Conservation (phyloP, 2,888 invertebrate species). For the Thymelicus lineola region DNA sequence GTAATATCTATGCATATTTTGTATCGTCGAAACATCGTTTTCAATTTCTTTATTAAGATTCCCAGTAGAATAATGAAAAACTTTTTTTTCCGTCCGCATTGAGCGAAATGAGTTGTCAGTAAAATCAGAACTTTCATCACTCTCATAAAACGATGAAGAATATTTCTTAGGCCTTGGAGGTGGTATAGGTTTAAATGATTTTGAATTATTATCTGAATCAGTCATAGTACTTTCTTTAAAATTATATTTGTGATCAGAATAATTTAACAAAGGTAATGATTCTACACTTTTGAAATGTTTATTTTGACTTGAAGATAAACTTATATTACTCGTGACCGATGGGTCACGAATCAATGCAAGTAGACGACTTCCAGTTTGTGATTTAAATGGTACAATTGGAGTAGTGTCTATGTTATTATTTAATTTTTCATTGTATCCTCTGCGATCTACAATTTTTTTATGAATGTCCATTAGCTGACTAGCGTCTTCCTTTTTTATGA, state of each 20-base stretch:
- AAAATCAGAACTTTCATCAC: slow-evolving; percentile 76
- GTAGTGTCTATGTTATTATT: slow-evolving; percentile 49
- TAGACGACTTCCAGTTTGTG: slow-evolving; percentile 85
- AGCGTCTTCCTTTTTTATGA: slow-evolving; percentile 80
- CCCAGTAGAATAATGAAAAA: slow-evolving; percentile 78
- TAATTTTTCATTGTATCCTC: slow-evolving; percentile 81
- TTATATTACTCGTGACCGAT: slow-evolving; percentile 64
- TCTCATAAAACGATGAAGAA: slow-evolving; percentile 72
- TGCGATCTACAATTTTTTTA: slow-evolving; percentile 88
- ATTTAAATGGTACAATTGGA: slow-evolving; percentile 71
- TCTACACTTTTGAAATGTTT: slow-evolving; percentile 53
- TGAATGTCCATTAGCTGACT: slow-evolving; percentile 89
- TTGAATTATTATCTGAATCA: slow-evolving; percentile 47
- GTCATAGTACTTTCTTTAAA: slow-evolving; percentile 35
- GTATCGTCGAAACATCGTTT: slow-evolving; percentile 75
- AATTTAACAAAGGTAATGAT: slow-evolving; percentile 50
- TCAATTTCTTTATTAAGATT: slow-evolving; percentile 78
- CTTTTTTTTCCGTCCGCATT: slow-evolving; percentile 69
- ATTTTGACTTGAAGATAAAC: slow-evolving; percentile 52
- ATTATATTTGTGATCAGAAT: slow-evolving; percentile 17
- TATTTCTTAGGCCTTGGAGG: slow-evolving; percentile 72
- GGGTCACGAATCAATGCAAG: slow-evolving; percentile 87
- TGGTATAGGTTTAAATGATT: slow-evolving; percentile 67
- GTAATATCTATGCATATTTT: slow-evolving; percentile 76
- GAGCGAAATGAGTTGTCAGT: slow-evolving; percentile 69